These are phyloP conservation scores for Puma concolor DNA, from an alignment of 2,113 vertebrate species.

Conservation along the genomic window DNA sequence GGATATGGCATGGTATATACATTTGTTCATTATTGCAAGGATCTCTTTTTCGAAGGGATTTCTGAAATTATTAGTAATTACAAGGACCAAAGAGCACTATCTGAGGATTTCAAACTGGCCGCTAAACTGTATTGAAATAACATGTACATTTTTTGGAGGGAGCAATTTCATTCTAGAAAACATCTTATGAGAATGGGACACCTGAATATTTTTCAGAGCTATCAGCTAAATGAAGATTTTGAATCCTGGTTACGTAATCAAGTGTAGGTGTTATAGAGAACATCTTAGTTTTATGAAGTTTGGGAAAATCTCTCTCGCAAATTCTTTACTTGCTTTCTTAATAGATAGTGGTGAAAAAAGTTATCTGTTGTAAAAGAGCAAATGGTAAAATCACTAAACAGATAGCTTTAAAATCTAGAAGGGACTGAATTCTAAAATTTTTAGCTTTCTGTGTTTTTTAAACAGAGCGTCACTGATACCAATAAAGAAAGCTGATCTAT, in stretches of 20 bases:
- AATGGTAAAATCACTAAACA: neutral
- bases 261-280: slow-evolving; percentile 21
- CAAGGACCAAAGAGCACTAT: neutral
- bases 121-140: neutral
- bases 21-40: neutral
- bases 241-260: slow-evolving; percentile 1
- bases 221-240: neutral
- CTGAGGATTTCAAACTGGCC: slow-evolving; percentile 18
- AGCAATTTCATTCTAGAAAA: neutral
- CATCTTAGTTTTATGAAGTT: neutral
- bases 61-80: slow-evolving; percentile 10
- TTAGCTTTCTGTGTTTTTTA: neutral
- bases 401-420: neutral
- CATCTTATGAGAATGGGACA: neutral
- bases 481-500: neutral
- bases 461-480: neutral
- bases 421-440: neutral
- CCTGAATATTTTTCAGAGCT: slow-evolving; percentile 42
- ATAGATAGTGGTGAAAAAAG: neutral
- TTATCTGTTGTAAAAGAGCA: neutral
- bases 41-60: neutral
- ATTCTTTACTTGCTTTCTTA: neutral
- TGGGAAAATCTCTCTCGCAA: neutral
- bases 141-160: neutral
- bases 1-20: too few species aligned